phyloP scores from a whole-genome alignment of 2,113 vertebrate genomes.

The Gobius niger region DNA sequence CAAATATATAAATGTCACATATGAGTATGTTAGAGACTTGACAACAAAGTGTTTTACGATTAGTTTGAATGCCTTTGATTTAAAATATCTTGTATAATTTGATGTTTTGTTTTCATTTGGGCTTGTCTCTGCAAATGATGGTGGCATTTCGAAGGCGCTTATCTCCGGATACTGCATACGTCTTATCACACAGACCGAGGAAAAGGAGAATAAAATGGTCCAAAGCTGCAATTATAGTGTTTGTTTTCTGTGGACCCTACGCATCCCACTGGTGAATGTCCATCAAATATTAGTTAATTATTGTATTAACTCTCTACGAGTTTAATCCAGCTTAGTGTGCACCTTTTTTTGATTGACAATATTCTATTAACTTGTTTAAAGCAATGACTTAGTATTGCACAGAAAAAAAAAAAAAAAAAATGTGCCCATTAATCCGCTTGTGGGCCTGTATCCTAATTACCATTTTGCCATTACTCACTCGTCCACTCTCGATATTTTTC shows the following conservation, averaged over 20 bases:
- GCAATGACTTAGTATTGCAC: background rate
- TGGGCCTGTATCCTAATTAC: background rate
- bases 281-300: background rate
- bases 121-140: constrained; percentile 1
- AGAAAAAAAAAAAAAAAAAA: background rate
- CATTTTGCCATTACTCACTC: background rate
- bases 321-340: background rate
- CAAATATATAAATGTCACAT: background rate
- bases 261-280: background rate
- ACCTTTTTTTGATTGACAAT: background rate
- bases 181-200: constrained; percentile 14
- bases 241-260: background rate
- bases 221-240: constrained; percentile 4
- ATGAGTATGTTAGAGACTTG: background rate
- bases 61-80: background rate
- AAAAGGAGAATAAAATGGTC: background rate
- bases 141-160: constrained; percentile 21
- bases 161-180: constrained; percentile 11
- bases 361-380: background rate
- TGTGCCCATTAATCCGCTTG: background rate
- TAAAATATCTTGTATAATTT: background rate
- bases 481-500: background rate
- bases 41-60: background rate
- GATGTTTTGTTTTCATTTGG: background rate
- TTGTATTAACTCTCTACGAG: background rate